Evolutionary conservation across 2,797 vertebrate species (phyloP).

Genomic region (Schizopygopsis pylzovi): DNA sequence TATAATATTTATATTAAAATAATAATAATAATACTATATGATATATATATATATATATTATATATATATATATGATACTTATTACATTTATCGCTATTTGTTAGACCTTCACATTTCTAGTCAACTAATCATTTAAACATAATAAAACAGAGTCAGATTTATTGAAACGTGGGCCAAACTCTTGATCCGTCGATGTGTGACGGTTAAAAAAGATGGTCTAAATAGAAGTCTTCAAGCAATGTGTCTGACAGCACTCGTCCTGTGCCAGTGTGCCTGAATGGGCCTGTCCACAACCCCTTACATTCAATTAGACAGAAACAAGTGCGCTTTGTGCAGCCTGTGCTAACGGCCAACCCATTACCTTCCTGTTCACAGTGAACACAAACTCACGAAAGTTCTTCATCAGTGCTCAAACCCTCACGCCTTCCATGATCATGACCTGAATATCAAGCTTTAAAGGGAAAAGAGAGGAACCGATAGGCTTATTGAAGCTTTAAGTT

Average conservation of each 20-base stretch:
- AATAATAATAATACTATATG: neutral
- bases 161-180: neutral
- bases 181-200: neutral
- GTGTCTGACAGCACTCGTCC: conserved; percentile 42
- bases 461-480: conserved; percentile 42
- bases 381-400: conserved; percentile 35
- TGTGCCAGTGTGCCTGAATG: conserved; percentile 69
- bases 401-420: conserved; percentile 53
- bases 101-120: neutral
- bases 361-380: conserved; percentile 59
- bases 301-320: conserved; percentile 77
- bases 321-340: conserved; percentile 73
- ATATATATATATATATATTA: too few species aligned
- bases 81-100: neutral
- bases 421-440: conserved; percentile 57
- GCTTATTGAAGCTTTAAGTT: neutral
- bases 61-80: fast-evolving
- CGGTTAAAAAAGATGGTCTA: conserved; percentile 4
- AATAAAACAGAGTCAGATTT: neutral
- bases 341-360: conserved; percentile 62
- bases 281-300: conserved; percentile 67
- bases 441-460: conserved; percentile 59
- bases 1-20: neutral
- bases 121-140: neutral
- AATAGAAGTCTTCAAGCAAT: neutral